Conservation (phyloP, 2,797 vertebrate species). For the Lindbergichthys nudifrons region DNA sequence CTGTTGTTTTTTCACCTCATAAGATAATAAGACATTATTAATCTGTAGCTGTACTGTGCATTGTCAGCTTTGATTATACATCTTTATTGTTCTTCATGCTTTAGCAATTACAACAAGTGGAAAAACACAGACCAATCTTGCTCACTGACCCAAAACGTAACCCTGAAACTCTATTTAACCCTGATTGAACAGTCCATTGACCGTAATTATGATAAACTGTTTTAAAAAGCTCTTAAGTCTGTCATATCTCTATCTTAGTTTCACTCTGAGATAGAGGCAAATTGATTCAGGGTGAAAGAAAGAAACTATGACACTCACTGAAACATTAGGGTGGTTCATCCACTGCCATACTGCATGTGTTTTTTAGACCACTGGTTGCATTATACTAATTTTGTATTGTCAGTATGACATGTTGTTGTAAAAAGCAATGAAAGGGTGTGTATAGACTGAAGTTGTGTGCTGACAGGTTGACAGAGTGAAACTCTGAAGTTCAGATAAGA, state of each 20-base stretch:
- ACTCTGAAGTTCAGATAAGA: conserved; percentile 9
- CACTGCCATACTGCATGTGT: background rate
- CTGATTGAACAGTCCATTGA: background rate
- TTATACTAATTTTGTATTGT: background rate
- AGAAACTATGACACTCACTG: background rate
- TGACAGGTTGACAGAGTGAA: conserved; percentile 1
- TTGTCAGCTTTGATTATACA: conserved; percentile 32
- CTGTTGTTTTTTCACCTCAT: conserved; percentile 2
- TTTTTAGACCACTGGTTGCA: background rate
- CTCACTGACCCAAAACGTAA: conserved; percentile 38
- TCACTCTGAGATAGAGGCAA: background rate
- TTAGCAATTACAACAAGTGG: conserved; percentile 22
- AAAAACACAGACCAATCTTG: conserved; percentile 31
- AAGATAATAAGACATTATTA: conserved; percentile 13
- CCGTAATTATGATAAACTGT: conserved; percentile 11
- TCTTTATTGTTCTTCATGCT: conserved; percentile 22
- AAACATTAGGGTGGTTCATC: background rate
- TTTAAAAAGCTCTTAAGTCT: background rate
- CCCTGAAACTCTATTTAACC: conserved; percentile 28
- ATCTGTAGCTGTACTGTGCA: conserved; percentile 1
- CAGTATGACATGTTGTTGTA: background rate
- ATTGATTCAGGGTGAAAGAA: background rate
- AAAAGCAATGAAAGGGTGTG: background rate
- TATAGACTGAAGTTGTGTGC: background rate
- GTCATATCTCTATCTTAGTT: background rate